A percentile compares a stretch with the other conserved stretches of the same genome.
phyloP scores from a whole-genome alignment of 2,113 vertebrate species.

The Callospermophilus lateralis region DNA sequence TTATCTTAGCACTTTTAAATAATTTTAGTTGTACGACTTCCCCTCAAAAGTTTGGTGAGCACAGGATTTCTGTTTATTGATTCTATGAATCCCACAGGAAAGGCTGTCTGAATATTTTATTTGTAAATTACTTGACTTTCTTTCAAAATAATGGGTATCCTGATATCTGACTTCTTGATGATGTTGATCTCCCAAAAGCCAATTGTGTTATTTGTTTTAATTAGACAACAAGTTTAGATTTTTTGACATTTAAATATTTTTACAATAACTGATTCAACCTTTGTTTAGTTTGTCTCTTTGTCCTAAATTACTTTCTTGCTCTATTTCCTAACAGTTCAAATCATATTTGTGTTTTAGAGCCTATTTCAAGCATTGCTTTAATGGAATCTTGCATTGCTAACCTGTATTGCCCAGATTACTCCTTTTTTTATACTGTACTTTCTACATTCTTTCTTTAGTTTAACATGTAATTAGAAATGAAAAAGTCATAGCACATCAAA shows the following conservation, averaged over 20 bases:
- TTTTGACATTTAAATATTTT: slow-evolving; percentile 50
- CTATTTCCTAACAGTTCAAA: neutral
- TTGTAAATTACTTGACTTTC: neutral
- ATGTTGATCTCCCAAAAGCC: neutral
- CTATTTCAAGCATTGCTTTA: neutral
- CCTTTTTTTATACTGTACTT: neutral
- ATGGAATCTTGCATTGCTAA: neutral
- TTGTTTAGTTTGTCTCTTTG: slow-evolving; percentile 8
- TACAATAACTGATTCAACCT: neutral
- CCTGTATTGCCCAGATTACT: neutral
- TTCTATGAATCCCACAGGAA: neutral
- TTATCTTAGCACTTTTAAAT: slow-evolving; percentile 26
- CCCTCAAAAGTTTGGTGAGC: neutral
- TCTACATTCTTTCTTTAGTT: neutral
- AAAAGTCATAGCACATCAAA: neutral
- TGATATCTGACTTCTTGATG: neutral
- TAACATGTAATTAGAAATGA: slow-evolving; percentile 15
- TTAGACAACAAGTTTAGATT: neutral
- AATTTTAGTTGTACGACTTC: slow-evolving; percentile 12
- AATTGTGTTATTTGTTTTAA: slow-evolving; percentile 25
- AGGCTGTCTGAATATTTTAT: neutral
- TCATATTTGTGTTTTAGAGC: neutral
- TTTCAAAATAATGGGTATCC: neutral
- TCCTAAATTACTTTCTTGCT: neutral
- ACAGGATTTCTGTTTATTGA: neutral